Base-by-base conservation (phyloP, 2,113 vertebrate genomes). In the Oryzias woworae region DNA sequence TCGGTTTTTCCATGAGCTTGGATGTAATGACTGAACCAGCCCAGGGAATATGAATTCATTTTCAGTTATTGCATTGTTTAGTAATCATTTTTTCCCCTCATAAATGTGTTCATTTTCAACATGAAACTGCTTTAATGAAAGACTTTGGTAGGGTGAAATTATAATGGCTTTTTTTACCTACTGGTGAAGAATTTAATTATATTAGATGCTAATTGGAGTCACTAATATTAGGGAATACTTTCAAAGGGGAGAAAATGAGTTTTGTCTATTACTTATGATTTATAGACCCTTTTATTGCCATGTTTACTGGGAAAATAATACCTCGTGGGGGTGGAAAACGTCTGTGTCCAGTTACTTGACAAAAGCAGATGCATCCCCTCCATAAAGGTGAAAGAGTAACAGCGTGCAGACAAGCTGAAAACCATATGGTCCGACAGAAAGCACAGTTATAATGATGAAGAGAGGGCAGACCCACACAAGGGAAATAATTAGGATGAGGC, bases 401-500 rank as follows among this genome's bases (percentile, higher is more conserved):
- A 67, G 41, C 28, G 46, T 65, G 65, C 47, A 55, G 66, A 79
- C 59, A 58, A 50, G 45, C 55, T 24, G 59, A 82, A 57, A 62
- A 51, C 55, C 53, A 60, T 41, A 63, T 26, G 55, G 47, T 59
- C 43, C 17, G 56, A 58, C 16, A 48, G 45, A 71, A 56, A 70
- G 46, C 42, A 58, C 41, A 55, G 22, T 62, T 28, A 44, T 50
- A 47, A 70, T 60, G 65, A 71, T 66, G 66, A 78, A 81, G 67
- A 69, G 57, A 42, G 58, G 71, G 64, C 49, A 68, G 71, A 68
- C 18, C 47, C 69, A 78, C 73, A 78, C 77, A 62, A 54, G 78
- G 82, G 72, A 75, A 86, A 80, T 88, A 84, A 88, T 88, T 85
- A 80, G 79, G 78, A 80, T 71, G 77, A 81, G 80, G 69, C 80